These are phyloP conservation scores for Macropus fuliginosus DNA, from an alignment of 2,797 vertebrate species.

Conservation along the genomic window DNA sequence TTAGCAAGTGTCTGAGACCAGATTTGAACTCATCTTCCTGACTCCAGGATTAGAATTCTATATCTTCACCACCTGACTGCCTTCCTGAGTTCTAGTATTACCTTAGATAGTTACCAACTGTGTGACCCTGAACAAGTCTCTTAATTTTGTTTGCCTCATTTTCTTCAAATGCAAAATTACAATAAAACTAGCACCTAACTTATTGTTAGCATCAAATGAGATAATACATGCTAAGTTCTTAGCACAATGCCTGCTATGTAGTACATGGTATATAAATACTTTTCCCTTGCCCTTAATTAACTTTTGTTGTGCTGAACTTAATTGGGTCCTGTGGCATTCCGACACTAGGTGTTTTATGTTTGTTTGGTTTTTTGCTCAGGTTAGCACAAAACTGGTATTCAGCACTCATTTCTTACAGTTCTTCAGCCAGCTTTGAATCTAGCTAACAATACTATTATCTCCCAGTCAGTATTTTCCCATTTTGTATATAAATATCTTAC, in stretches of 20 bases:
- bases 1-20: neutral
- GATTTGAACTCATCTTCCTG: neutral
- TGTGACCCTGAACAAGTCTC: neutral
- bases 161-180: neutral
- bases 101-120: neutral
- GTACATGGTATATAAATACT: neutral
- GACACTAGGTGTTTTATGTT: neutral
- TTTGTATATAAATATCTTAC: neutral
- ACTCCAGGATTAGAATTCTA: neutral
- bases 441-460: neutral
- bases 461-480: neutral
- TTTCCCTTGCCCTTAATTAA: neutral
- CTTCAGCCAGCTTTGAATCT: neutral
- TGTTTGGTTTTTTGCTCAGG: neutral
- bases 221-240: neutral
- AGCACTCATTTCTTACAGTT: neutral
- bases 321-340: neutral
- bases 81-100: neutral
- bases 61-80: neutral
- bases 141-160: neutral
- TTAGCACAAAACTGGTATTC: neutral
- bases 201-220: neutral
- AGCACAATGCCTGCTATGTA: neutral
- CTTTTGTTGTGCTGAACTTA: neutral
- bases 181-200: neutral